Evolutionary conservation across 2,113 vertebrate species (phyloP).

Genomic region (Cercopithecus mona): DNA sequence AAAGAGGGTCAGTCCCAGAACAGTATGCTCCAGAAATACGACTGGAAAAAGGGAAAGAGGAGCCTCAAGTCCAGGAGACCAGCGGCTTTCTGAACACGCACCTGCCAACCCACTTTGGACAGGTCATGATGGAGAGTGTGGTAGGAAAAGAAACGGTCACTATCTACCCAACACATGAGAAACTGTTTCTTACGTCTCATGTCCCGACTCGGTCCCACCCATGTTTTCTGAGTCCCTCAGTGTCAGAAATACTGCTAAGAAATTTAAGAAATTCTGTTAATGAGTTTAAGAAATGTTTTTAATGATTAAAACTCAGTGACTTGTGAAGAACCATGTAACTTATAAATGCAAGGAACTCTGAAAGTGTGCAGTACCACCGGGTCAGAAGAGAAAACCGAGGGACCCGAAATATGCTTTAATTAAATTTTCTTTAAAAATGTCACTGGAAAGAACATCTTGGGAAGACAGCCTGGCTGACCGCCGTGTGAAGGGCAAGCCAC

Average conservation of each 20-base stretch:
- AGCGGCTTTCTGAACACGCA: background rate
- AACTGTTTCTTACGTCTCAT: background rate
- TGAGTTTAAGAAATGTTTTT: background rate
- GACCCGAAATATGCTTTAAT: background rate
- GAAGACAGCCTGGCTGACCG: background rate
- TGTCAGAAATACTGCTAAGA: background rate
- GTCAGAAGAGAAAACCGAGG: background rate
- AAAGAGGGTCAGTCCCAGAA: background rate
- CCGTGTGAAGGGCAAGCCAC: background rate
- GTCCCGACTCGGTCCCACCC: background rate
- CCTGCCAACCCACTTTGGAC: background rate
- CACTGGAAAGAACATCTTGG: background rate
- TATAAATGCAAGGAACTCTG: background rate
- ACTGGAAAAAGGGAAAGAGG: background rate
- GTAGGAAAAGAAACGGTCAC: background rate
- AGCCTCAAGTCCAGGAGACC: background rate
- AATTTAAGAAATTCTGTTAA: background rate
- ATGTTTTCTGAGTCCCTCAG: background rate
- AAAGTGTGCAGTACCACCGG: accelerated
- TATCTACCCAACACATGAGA: background rate
- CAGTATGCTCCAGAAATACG: background rate
- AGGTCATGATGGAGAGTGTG: background rate
- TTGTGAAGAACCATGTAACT: background rate
- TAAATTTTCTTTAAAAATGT: background rate
- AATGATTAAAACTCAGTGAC: background rate